A percentile compares a stretch with the other conserved stretches of the same genome.
These are phyloP conservation scores for Lymantria monacha DNA, from an alignment of 2,888 invertebrate species.

Conservation along the genomic window DNA sequence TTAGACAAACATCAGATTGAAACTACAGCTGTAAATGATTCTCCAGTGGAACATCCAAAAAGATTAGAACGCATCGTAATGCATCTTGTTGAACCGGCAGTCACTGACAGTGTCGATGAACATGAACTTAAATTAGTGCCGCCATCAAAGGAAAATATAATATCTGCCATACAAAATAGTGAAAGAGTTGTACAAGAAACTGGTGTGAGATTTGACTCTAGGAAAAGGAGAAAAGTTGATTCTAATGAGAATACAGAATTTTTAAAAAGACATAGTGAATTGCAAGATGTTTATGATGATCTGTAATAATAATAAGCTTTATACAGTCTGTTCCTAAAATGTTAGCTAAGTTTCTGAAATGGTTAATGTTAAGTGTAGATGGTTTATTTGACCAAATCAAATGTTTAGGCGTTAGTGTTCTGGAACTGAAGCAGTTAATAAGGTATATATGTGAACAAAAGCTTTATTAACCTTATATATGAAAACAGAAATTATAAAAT, in stretches of 20 bases:
- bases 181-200: conserved; percentile 71
- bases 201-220: conserved; percentile 66
- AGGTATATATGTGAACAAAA: conserved; percentile 19
- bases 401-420: conserved; percentile 16
- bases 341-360: conserved; percentile 22
- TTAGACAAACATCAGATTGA: conserved; percentile 66
- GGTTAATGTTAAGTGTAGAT: conserved; percentile 20
- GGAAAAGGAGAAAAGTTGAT: conserved; percentile 65
- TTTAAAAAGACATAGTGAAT: conserved; percentile 58
- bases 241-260: conserved; percentile 52
- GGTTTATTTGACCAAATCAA: conserved; percentile 32
- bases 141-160: conserved; percentile 74
- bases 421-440: conserved; percentile 6
- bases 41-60: conserved; percentile 86
- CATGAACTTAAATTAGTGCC: conserved; percentile 66
- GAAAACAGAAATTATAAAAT: background rate
- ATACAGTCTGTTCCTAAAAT: conserved; percentile 42
- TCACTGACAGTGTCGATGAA: conserved; percentile 59
- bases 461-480: conserved; percentile 11
- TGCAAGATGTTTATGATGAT: conserved; percentile 36
- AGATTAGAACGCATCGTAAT: conserved; percentile 87
- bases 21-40: conserved; percentile 49
- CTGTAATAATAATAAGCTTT: conserved; percentile 29
- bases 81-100: conserved; percentile 80
- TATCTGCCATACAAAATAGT: conserved; percentile 73